Evolutionary conservation across 2,113 vertebrate species (phyloP).

Genomic region (Electrona antarctica): DNA sequence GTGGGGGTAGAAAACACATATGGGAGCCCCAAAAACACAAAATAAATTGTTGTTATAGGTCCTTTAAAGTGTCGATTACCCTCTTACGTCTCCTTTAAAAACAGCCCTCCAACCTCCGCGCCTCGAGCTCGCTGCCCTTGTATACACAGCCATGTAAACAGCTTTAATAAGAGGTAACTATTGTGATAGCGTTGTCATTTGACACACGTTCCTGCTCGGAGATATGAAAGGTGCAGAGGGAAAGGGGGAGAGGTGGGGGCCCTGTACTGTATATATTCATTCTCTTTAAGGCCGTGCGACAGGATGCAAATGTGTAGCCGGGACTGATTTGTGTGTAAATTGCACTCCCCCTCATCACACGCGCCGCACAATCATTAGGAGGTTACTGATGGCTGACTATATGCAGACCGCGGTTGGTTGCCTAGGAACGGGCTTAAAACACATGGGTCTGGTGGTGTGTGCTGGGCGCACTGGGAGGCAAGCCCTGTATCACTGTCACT

Average conservation of each 20-base stretch:
- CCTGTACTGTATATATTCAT: slow-evolving; percentile 48
- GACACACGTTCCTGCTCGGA: slow-evolving; percentile 46
- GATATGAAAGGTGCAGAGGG: slow-evolving; percentile 47
- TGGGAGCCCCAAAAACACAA: no score
- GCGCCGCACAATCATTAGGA: slow-evolving; percentile 79
- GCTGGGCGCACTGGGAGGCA: slow-evolving; percentile 74
- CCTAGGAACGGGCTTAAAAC: slow-evolving; percentile 79
- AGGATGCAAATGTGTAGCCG: slow-evolving; percentile 70
- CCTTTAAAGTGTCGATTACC: slow-evolving; percentile 17
- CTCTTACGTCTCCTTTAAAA: slow-evolving; percentile 10
- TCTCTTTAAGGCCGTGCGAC: slow-evolving; percentile 52
- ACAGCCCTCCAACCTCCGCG: slow-evolving; percentile 20
- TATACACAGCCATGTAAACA: slow-evolving; percentile 25
- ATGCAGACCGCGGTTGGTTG: slow-evolving; percentile 73
- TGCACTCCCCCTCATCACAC: slow-evolving; percentile 73
- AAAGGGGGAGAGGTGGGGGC: slow-evolving; percentile 17
- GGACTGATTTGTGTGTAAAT: slow-evolving; percentile 78
- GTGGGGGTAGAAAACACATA: no score
- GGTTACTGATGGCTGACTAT: slow-evolving; percentile 82
- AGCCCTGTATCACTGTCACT: slow-evolving; percentile 81
- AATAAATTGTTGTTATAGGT: no score
- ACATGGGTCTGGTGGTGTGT: slow-evolving; percentile 68
- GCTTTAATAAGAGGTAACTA: slow-evolving; percentile 29
- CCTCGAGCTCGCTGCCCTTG: slow-evolving; percentile 24
- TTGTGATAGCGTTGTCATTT: slow-evolving; percentile 51